A percentile compares a stretch with the other conserved stretches of the same genome.
Evolutionary conservation across 2,113 vertebrate species (phyloP).

Genomic region (Oryzias celebensis): DNA sequence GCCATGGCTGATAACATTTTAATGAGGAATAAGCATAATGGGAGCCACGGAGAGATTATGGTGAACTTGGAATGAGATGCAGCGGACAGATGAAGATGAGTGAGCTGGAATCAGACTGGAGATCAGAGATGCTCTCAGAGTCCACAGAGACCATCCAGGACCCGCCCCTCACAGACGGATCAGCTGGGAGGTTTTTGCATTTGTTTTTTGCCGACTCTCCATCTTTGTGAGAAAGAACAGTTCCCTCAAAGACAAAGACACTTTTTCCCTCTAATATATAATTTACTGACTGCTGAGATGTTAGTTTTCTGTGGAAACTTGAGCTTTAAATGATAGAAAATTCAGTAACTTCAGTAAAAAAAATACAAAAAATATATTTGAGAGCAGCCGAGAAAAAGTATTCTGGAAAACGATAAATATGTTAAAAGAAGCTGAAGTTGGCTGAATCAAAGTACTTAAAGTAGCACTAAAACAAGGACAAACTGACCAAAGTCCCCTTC

Average conservation of each 20-base stretch:
- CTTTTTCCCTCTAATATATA: not conserved
- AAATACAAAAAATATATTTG: no score
- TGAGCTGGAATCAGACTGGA: conserved; percentile 31
- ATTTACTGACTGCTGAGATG: not conserved
- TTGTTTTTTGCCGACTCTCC: conserved; percentile 1
- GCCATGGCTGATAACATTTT: conserved; percentile 74
- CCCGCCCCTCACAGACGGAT: not conserved
- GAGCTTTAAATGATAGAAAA: no score
- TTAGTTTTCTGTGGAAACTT: no score
- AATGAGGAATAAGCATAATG: conserved; percentile 77
- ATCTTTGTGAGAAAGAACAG: not conserved
- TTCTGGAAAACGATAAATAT: no score
- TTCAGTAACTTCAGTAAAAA: no score
- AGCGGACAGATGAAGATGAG: conserved; percentile 42
- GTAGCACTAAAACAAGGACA: no score
- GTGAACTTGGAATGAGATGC: conserved; percentile 52
- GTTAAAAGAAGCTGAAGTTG: no score
- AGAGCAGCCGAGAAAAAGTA: no score
- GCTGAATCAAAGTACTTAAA: no score
- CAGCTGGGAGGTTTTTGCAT: not conserved
- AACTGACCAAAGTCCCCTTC: no score
- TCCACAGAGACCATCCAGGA: conserved; percentile 7
- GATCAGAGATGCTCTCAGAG: conserved; percentile 9
- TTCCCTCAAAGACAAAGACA: not conserved
- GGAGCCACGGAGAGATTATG: conserved; percentile 65